Conservation (phyloP, 37 sponge, comb jelly and placozoan genomes). For the Tethya wilhelma region DNA sequence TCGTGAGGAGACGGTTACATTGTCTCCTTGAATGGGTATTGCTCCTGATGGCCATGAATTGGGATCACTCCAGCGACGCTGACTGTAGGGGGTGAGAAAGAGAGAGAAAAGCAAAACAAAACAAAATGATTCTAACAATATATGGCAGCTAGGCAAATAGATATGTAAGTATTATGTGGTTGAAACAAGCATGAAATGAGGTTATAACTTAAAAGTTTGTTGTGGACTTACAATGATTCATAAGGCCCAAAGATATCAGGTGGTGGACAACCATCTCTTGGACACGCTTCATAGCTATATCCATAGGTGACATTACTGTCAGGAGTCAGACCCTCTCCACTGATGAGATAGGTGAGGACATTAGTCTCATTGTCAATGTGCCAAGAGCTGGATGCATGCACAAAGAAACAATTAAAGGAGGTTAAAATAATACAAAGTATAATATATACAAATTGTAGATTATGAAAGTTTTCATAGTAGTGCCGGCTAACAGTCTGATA, state of each 20-base stretch:
- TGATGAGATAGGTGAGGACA: conserved; percentile 73
- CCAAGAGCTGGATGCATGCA: conserved; percentile 72
- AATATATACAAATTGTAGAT: too few relatives aligned
- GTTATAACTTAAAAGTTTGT: too few relatives aligned
- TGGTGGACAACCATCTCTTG: conserved; percentile 66
- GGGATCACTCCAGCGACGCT: conserved; percentile 77
- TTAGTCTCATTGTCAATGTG: conserved; percentile 71
- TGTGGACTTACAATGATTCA: conserved; percentile 33
- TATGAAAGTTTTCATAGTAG: too few relatives aligned
- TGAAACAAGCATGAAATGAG: background rate
- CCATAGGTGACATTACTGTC: conserved; percentile 37
- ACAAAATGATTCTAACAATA: too few relatives aligned
- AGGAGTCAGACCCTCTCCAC: conserved; percentile 41
- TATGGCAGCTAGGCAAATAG: too few relatives aligned
- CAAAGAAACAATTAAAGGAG: too few relatives aligned
- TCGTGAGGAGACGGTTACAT: conserved; percentile 61
- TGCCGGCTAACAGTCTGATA: too few relatives aligned
- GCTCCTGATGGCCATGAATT: conserved; percentile 54
- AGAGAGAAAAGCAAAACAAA: too few relatives aligned
- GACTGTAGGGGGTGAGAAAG: conserved; percentile 16
- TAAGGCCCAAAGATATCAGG: conserved; percentile 31
- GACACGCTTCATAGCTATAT: conserved; percentile 76
- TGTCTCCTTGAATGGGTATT: conserved; percentile 61
- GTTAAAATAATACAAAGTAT: too few relatives aligned
- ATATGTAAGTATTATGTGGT: too few relatives aligned